Conservation (phyloP, 1,140 invertebrate genomes). For the Neodiprion fabricii region DNA sequence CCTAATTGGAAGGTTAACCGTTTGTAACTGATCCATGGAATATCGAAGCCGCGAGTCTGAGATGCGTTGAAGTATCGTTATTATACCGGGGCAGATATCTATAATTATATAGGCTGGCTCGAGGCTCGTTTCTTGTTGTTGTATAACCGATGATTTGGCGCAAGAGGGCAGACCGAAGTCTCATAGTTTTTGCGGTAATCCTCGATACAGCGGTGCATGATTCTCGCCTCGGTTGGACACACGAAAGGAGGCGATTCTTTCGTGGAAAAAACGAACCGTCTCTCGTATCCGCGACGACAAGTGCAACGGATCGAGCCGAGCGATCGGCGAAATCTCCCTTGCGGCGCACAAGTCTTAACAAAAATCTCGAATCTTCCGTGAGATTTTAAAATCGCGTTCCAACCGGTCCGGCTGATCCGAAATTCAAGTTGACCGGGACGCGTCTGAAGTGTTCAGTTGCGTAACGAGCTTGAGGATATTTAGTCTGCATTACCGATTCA, state of each 20-base stretch:
- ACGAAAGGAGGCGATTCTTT: too few relatives aligned
- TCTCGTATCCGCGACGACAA: too few relatives aligned
- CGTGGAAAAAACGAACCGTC: too few relatives aligned
- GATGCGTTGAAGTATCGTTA: conserved; percentile 13
- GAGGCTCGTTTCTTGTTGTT: conserved; percentile 23
- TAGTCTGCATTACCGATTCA: background rate
- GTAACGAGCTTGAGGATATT: background rate
- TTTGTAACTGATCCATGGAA: conserved; percentile 7
- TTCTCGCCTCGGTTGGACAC: conserved; percentile 19
- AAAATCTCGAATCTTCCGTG: background rate
- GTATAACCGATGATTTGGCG: conserved; percentile 27
- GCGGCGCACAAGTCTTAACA: background rate
- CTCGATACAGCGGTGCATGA: conserved; percentile 12
- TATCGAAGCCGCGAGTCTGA: background rate
- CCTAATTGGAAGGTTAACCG: too few relatives aligned
- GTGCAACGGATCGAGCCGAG: too few relatives aligned
- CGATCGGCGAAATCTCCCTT: background rate
- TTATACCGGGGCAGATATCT: conserved; percentile 18
- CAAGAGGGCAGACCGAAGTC: background rate
- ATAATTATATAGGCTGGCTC: conserved; percentile 24
- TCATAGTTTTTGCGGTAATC: background rate
- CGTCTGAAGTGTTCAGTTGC: background rate
- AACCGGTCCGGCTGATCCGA: background rate
- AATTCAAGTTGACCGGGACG: background rate
- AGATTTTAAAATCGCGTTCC: background rate